Base-by-base conservation (phyloP, 2,113 vertebrate species). In the Talpa occidentalis region DNA sequence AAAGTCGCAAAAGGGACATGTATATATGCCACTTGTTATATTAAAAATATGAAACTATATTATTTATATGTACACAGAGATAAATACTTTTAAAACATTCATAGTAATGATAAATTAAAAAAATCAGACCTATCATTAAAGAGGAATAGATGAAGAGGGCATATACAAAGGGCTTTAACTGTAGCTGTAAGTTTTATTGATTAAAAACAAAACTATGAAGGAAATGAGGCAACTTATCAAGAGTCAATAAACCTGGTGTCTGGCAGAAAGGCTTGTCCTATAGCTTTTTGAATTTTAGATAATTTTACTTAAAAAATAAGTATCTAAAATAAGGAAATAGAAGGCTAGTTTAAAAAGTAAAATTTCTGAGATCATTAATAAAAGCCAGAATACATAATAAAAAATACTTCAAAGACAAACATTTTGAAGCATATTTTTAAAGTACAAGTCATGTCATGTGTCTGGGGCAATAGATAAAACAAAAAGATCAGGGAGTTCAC, bases 11-110 rank as follows among this genome's bases (percentile, higher is more conserved):
- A 76, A 85, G 4, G 47, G 52, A 92, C 52, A 67, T 77, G 6
- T 86, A 9, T 47, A 47, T 59, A 78, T 67, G 47, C 47, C 52
- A 78, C 59, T 24, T 92, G 12, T 22, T n/a, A 76, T 37, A 10
- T 84, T 92, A 72, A 85, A 92, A 60, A 67, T 44, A 77, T 54
- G 35, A 67, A 85, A 83, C 60, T 89, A 78, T 30, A 70, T 60
- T 59, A 67, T 44, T 35, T 56, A 83, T 69, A 69, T 56, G n/a
- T 16, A 64, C 1, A 37, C 35, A 42, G 9, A 81, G 28, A 37
- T 49, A 52, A 84, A 42, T 84, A 76, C 22, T 52, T 88, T 22
- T 30, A 66, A 88, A 90, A 59, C 40, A 92, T 59, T 35, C 37
- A 24, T 5, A 76, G 69, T 42, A 66, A 66, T 21, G 44, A 26